Evolutionary conservation across 2,797 vertebrate genomes (phyloP), one percentile per base, ranked within the genome.

Genomic region (Podargus strigoides): DNA sequence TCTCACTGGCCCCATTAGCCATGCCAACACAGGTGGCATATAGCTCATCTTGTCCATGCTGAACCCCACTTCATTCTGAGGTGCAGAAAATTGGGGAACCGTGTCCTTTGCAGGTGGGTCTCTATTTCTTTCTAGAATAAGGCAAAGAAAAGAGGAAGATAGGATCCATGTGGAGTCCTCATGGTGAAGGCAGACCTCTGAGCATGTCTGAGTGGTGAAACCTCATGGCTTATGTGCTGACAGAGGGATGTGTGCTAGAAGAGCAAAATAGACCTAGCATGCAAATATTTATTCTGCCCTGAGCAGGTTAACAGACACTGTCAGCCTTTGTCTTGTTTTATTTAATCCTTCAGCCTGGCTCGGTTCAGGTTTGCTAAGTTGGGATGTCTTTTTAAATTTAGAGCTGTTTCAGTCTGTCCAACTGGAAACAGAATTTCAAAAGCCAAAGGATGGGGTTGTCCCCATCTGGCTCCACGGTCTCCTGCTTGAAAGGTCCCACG

Each of bases 1-100:
- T 10, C 73, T 84, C 0, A 1, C 23, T 73, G 53, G 14, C 13
- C 36, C 41, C 47, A 5, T 47, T n/a, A 49, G 47, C 68, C 17
- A 2, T 42, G 36, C 6, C 0, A 5, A 36, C 9, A 16, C 0
- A 2, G 53, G 9, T 39, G n/a, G 12, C 24, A 17, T 14, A 3
- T n/a, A 14, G 7, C 28, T 81, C 1, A 0, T 49, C 32, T 26
- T 44, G 16, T 24, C 59, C 5, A 0, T 39, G n/a, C 24, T 36
- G 39, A 47, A 58, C 34, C n/a, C 34, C 42, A 46, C 16, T 39
- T 53, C 41, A 7, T n/a, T 17, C 19, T 36, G n/a, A 37, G 47
- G 12, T 32, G 12, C 47, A 39, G 37, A 39, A 55, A 66, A 44
- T 22, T 14, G 41, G n/a, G 23, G 82, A 56, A 49, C 47, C 2